phyloP scores from a whole-genome alignment of 2,888 invertebrate genomes.

The Gonocerus acuteangulatus region DNA sequence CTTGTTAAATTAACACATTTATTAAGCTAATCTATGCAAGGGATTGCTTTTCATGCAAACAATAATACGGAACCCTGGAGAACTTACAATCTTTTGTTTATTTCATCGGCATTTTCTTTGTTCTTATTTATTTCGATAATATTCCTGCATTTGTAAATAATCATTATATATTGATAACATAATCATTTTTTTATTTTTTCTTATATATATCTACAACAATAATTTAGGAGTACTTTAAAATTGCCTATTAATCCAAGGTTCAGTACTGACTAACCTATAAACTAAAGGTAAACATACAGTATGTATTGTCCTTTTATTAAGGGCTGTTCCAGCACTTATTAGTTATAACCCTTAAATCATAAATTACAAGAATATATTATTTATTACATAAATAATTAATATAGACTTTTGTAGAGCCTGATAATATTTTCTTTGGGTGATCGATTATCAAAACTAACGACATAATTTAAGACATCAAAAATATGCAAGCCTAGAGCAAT shows the following conservation, averaged over 20 bases:
- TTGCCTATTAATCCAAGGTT: conserved; percentile 20
- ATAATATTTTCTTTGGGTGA: not conserved
- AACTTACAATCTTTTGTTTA: conserved; percentile 14
- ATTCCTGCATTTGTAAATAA: conserved; percentile 1
- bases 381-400: conserved; percentile 16
- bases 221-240: not conserved
- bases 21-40: conserved; percentile 31
- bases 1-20: conserved; percentile 25
- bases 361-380: conserved; percentile 15
- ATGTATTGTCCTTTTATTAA: conserved; percentile 24
- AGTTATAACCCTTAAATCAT: not conserved
- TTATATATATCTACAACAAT: not conserved
- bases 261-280: conserved; percentile 16
- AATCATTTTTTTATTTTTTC: not conserved
- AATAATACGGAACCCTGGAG: conserved; percentile 31
- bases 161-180: not conserved
- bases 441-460: not conserved
- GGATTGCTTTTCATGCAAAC: conserved; percentile 28
- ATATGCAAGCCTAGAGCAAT: not conserved
- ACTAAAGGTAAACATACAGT: conserved; percentile 1
- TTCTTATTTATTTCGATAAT: not conserved
- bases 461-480: conserved; percentile 9
- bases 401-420: conserved; percentile 7
- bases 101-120: not conserved
- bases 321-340: conserved; percentile 8